Base-by-base conservation (phyloP, 2,113 vertebrate genomes). In the Calonectris borealis region DNA sequence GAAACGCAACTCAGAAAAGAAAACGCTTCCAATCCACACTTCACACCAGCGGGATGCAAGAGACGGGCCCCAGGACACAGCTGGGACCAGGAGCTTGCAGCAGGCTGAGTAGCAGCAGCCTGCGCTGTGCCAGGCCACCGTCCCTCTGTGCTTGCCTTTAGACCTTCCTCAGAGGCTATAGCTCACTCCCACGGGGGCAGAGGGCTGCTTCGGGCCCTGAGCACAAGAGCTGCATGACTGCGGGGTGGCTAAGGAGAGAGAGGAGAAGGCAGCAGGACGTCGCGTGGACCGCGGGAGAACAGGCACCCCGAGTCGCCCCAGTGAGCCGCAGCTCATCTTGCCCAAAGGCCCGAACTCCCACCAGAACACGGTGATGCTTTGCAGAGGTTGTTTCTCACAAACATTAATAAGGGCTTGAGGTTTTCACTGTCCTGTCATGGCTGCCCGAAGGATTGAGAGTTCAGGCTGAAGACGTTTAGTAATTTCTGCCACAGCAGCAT, bases 401-500 rank as follows among this genome's bases (percentile, higher is more conserved):
- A 71, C 36, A 42, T 68, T 57, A 87, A 54, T 55, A 46, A 2
- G 16, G 65, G 46, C 58, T 58, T 48, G 46, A 91, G 57, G 73
- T 58, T 92, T 89, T 84, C 70, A 51, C 81, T 93, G 49, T 57
- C 66, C 86, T 85, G 80, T 71, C 91, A 75, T 38, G 80, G 75
- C 72, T 93, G 81, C 86, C 66, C 10, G 1, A 85, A 91, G 66
- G 78, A 95, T 83, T 90, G 54, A 82, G 84, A 85, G 93, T 52
- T 91, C 77, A 87, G 40, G 57, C 69, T 89, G 73, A 91, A 86
- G 81, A 64, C 77, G 84, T 83, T 16, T 3, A 83, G 93, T 70
- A 88, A 92, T 96, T 96, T 89, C 91, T 97, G 93, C 91, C 60
- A 78, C 60, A 55, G 91, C 90, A 95, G 82, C 84, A 71, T 22